Evolutionary conservation across 2,113 vertebrate species (phyloP), one percentile per base, ranked within the genome.

Genomic region (Oreotrochilus melanogaster): DNA sequence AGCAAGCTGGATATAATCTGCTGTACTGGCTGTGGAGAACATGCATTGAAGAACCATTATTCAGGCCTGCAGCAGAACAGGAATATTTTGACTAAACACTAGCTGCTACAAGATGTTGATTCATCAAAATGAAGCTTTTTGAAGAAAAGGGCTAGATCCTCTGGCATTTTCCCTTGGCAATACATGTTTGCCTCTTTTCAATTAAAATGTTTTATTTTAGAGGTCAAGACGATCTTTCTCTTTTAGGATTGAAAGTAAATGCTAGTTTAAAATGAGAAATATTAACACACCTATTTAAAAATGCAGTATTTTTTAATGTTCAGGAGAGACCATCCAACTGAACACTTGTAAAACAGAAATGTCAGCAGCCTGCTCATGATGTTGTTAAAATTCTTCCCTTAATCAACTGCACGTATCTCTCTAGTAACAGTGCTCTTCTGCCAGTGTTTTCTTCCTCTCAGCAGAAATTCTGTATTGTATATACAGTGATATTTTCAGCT

Each of bases 121-220:
- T 94, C 86, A 79, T 42, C 2, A 2, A 69, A 93, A 86, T 37
- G 5, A 92, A 83, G 6, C 17, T 72, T 86, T 88, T 72, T 78
- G 53, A 21, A 51, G 39, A 31, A 92, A 89, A 73, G 28, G 35
- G 22, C 23, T 70, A 81, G 18, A 14, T 92, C 37, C 47, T 91
- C 35, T 91, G 65, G 15, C 35, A 82, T 91, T 94, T 91, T 92
- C 30, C 65, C 81, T 80, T 65, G 42, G 14, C 37, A 54, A 67
- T 85, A 64, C 7, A 25, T 27, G 14, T 66, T 10, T 3, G 9
- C 6, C 84, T 67, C 65, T 81, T 95, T 85, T 94, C 78, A 87
- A 60, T 69, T 81, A 71, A 75, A 87, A 71, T 78, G 47, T 71
- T 91, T 87, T 47, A 81, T 89, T 74, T 87, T 50, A 71, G 65